Conservation (phyloP, 2,113 vertebrate genomes). For the Ursus arctos region DNA sequence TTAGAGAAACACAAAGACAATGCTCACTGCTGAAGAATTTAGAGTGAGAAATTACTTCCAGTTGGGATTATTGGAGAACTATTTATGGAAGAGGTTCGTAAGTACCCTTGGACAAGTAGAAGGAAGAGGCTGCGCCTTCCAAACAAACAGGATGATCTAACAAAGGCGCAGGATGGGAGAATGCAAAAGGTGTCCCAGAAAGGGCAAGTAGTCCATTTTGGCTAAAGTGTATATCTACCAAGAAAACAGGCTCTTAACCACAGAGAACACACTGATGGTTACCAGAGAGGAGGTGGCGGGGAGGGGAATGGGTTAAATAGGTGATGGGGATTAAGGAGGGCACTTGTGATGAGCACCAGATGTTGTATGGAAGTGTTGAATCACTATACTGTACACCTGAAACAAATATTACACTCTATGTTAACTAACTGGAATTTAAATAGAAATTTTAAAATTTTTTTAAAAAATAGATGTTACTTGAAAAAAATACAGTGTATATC, state of each 20-base stretch:
- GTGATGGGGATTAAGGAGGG: neutral
- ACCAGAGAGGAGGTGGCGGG: neutral
- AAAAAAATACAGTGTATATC: neutral
- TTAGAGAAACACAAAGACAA: neutral
- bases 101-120: neutral
- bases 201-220: neutral
- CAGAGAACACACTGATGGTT: neutral
- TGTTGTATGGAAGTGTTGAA: neutral
- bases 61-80: neutral
- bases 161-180: neutral
- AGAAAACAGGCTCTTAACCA: neutral
- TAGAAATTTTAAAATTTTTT: neutral
- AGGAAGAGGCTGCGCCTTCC: neutral
- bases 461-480: neutral
- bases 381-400: neutral
- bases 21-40: neutral
- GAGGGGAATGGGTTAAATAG: neutral
- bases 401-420: neutral
- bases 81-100: neutral
- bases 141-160: neutral
- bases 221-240: neutral
- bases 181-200: neutral
- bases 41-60: neutral
- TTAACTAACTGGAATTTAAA: neutral
- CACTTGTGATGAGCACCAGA: neutral